A percentile compares a stretch with the other conserved stretches of the same genome.
Conservation (phyloP, 2,113 vertebrate genomes). For the Sminthopsis crassicaudata region DNA sequence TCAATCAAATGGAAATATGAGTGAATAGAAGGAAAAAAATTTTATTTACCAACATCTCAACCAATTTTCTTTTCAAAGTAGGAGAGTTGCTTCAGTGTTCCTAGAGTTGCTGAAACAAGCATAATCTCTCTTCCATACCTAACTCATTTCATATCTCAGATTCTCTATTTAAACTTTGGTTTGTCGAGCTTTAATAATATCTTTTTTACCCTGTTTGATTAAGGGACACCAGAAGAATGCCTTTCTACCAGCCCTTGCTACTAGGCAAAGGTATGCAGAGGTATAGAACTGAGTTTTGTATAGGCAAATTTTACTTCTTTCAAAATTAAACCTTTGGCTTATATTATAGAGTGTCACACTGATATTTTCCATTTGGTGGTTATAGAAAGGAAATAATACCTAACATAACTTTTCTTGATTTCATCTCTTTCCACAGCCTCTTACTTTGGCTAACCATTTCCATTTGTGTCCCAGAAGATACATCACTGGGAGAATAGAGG, state of each 20-base stretch:
- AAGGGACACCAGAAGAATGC: not conserved
- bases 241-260: not conserved
- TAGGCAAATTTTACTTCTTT: not conserved
- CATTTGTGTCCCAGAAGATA: constrained; percentile 13
- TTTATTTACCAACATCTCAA: not conserved
- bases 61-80: not conserved
- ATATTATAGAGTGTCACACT: not conserved
- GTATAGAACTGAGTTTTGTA: not conserved
- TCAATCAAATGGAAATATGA: not conserved
- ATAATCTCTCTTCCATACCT: not conserved
- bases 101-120: not conserved
- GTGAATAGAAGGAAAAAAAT: not conserved
- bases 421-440: not conserved
- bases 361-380: not conserved
- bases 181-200: not conserved
- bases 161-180: not conserved
- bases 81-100: not conserved
- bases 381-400: not conserved
- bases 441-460: not conserved
- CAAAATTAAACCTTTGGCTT: not conserved
- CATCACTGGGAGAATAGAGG: not conserved
- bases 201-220: not conserved
- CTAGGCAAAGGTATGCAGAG: not conserved
- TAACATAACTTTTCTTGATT: not conserved
- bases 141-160: not conserved